Percentiles rank a stretch among this genome's conserved stretches.
Evolutionary conservation across 2,113 vertebrate genomes (phyloP).

Genomic region (Capra hircus): DNA sequence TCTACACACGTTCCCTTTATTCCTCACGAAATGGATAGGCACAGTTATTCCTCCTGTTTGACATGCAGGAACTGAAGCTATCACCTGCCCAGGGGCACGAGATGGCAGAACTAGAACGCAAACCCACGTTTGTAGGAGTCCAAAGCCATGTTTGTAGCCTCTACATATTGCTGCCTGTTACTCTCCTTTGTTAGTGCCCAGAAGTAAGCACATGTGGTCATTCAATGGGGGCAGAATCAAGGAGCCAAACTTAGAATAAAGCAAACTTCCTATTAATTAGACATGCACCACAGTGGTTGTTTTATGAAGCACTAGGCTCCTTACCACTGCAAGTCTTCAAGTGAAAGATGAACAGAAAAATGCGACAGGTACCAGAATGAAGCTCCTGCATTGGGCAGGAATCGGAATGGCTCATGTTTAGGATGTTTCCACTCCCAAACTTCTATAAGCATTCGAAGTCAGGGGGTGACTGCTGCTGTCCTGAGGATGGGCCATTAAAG

Average conservation of each 20-base stretch:
- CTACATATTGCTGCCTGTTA: accelerated
- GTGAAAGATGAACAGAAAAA: neutral
- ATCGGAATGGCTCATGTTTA: neutral
- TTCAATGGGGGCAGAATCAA: neutral
- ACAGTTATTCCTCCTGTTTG: neutral
- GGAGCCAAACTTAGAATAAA: neutral
- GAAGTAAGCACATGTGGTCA: neutral
- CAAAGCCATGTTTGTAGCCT: neutral
- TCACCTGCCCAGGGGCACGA: neutral
- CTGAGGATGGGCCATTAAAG: neutral
- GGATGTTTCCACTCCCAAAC: neutral
- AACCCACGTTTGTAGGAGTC: neutral
- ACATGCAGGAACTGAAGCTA: neutral
- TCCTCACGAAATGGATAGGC: neutral
- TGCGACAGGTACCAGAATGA: neutral
- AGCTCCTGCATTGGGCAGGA: neutral
- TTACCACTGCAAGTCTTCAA: neutral
- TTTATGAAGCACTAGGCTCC: neutral
- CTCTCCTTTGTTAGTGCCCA: neutral
- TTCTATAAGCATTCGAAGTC: neutral
- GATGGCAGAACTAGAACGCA: neutral
- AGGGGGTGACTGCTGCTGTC: neutral
- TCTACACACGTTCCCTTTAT: accelerated
- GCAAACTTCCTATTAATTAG: neutral
- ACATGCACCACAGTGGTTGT: accelerated